These are phyloP conservation scores for Sebastes iracundus DNA, from an alignment of 2,797 vertebrate species.

Conservation along the genomic window DNA sequence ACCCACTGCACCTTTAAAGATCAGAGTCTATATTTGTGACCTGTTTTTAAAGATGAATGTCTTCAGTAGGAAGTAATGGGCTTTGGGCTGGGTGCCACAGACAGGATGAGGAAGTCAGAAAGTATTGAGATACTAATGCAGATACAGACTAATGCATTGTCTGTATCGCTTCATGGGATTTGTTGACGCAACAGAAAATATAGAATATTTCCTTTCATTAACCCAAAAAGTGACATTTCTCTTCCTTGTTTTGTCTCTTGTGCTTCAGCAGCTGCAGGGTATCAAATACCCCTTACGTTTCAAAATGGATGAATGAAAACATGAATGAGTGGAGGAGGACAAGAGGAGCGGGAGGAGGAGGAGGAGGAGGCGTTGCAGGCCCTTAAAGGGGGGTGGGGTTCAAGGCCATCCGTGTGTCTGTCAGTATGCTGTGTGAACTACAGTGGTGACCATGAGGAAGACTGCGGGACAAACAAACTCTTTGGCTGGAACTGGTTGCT, in stretches of 20 bases:
- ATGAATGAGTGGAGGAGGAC: conserved; percentile 56
- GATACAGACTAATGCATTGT: not conserved
- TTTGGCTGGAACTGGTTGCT: conserved; percentile 35
- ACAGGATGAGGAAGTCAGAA: not conserved
- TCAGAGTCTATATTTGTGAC: not conserved
- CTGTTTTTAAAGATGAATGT: not conserved
- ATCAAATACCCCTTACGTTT: conserved; percentile 62
- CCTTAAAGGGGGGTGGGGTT: conserved; percentile 17
- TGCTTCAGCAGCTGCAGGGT: conserved; percentile 62
- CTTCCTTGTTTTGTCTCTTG: conserved; percentile 9
- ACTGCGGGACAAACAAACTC: conserved; percentile 40
- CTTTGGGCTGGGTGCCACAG: not conserved
- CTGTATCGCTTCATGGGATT: not conserved
- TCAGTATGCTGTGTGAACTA: conserved; percentile 51
- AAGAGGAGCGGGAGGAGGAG: conserved; percentile 17
- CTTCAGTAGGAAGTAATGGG: not conserved
- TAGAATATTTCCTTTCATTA: not conserved
- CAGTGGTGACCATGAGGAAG: conserved; percentile 29
- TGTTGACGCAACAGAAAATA: not conserved
- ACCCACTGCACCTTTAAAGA: not conserved
- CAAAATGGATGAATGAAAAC: conserved; percentile 67
- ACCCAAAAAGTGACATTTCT: conserved; percentile 16
- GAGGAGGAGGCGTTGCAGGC: conserved; percentile 11
- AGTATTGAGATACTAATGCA: no score
- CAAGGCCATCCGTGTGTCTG: conserved; percentile 54